These are phyloP conservation scores for Ophiodon elongatus DNA, from an alignment of 2,113 vertebrate species.

Conservation along the genomic window DNA sequence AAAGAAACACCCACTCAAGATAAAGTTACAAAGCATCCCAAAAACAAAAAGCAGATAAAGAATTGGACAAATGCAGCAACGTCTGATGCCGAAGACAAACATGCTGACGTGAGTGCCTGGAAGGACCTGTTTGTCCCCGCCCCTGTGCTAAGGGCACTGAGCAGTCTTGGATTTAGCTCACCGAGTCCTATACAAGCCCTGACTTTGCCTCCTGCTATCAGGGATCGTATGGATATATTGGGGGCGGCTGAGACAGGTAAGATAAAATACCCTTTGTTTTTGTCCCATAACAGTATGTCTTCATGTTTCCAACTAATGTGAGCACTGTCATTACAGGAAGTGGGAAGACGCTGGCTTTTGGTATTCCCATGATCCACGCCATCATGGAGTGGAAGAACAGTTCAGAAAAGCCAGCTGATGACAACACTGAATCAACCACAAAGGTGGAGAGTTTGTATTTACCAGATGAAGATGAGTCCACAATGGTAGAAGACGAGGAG, in stretches of 20 bases:
- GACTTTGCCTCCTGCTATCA: slow-evolving; percentile 91
- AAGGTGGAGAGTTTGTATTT: slow-evolving; percentile 68
- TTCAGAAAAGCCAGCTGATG: slow-evolving; percentile 55
- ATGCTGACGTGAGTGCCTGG: slow-evolving; percentile 90
- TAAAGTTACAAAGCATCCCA: slow-evolving; percentile 37
- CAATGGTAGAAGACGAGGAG: slow-evolving; percentile 7
- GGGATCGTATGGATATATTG: slow-evolving; percentile 93
- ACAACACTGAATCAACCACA: background rate
- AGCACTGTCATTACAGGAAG: slow-evolving; percentile 86
- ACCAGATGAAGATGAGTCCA: slow-evolving; percentile 15
- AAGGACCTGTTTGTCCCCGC: slow-evolving; percentile 92
- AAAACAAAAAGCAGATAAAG: slow-evolving; percentile 86
- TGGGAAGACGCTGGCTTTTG: slow-evolving; percentile 96
- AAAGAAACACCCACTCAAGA: slow-evolving; percentile 38
- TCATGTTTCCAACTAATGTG: background rate
- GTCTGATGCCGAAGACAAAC: slow-evolving; percentile 69
- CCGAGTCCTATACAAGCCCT: slow-evolving; percentile 96
- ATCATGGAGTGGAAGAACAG: slow-evolving; percentile 90
- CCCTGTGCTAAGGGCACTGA: slow-evolving; percentile 89
- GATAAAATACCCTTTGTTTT: background rate
- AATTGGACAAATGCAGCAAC: slow-evolving; percentile 88
- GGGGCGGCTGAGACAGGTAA: slow-evolving; percentile 98
- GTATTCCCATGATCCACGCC: slow-evolving; percentile 95
- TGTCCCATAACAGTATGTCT: background rate
- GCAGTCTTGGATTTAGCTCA: slow-evolving; percentile 90